These are phyloP conservation scores for Magallana nippona DNA, from an alignment of 2,888 invertebrate species.

Conservation along the genomic window DNA sequence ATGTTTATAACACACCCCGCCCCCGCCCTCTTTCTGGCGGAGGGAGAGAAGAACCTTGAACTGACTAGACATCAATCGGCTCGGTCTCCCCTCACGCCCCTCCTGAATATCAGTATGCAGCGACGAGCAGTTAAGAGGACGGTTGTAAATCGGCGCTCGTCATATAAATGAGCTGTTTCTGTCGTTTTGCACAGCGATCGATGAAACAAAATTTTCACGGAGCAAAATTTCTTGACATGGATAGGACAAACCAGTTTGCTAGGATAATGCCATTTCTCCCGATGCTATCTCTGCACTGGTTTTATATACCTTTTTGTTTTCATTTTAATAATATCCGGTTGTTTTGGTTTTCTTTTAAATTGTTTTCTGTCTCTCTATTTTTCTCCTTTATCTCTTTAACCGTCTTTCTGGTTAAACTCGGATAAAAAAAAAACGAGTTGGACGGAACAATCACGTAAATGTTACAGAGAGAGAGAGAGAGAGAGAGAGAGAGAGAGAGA, in stretches of 20 bases:
- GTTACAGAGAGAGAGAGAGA: no score
- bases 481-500: no score
- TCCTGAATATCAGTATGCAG: no score
- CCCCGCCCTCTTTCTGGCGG: constrained; percentile 81
- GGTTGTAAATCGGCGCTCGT: background rate
- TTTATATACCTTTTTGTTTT: background rate
- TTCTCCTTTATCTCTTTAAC: no score
- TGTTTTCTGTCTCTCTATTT: no score
- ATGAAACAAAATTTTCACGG: background rate
- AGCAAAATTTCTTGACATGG: background rate
- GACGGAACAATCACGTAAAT: no score
- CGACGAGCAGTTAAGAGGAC: background rate
- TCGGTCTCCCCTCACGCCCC: background rate
- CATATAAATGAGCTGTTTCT: background rate
- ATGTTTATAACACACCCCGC: constrained; percentile 83
- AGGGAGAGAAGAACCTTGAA: constrained; percentile 82
- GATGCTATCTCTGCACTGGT: background rate
- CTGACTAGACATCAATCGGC: constrained; percentile 47
- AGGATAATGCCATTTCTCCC: background rate
- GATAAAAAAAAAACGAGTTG: no score
- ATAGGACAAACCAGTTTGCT: background rate
- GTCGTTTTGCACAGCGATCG: constrained; percentile 18
- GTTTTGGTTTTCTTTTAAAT: no score
- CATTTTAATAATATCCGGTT: background rate
- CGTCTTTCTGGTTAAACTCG: no score